phyloP scores from a whole-genome alignment of 2,797 vertebrate species.

The Ibycter americanus region DNA sequence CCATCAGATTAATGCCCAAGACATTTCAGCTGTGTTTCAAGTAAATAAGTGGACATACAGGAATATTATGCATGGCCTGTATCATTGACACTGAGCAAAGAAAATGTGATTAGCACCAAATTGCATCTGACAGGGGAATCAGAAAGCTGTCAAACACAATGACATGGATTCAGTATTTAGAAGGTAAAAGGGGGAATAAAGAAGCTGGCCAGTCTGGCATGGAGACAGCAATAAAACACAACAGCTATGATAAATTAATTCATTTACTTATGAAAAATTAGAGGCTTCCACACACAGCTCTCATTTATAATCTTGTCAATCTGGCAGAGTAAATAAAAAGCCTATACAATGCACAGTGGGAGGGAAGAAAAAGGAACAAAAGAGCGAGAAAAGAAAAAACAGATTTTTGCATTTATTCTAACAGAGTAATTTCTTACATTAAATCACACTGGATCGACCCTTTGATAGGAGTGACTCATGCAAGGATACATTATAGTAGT shows the following conservation, averaged over 20 bases:
- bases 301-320: constrained; percentile 86
- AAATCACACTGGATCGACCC: neutral
- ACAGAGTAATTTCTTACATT: constrained; percentile 50
- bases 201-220: constrained; percentile 78
- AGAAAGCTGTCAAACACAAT: constrained; percentile 96
- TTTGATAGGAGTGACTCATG: constrained; percentile 48
- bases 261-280: constrained; percentile 88
- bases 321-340: constrained; percentile 80
- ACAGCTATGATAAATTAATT: constrained; percentile 84
- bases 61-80: constrained; percentile 84
- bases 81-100: constrained; percentile 83
- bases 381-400: neutral
- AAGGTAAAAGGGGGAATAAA: constrained; percentile 79
- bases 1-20: constrained; percentile 83
- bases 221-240: constrained; percentile 80
- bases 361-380: constrained; percentile 35
- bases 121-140: constrained; percentile 92
- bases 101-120: constrained; percentile 88
- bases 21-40: constrained; percentile 80
- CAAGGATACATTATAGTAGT: neutral
- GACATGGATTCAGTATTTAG: constrained; percentile 86
- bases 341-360: constrained; percentile 67
- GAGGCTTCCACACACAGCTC: constrained; percentile 79
- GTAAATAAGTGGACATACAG: constrained; percentile 81
- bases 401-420: constrained; percentile 72